Evolutionary conservation across 2,888 invertebrate species (phyloP), one percentile per base, ranked within the genome.

Genomic region (Diaphora mendica): DNA sequence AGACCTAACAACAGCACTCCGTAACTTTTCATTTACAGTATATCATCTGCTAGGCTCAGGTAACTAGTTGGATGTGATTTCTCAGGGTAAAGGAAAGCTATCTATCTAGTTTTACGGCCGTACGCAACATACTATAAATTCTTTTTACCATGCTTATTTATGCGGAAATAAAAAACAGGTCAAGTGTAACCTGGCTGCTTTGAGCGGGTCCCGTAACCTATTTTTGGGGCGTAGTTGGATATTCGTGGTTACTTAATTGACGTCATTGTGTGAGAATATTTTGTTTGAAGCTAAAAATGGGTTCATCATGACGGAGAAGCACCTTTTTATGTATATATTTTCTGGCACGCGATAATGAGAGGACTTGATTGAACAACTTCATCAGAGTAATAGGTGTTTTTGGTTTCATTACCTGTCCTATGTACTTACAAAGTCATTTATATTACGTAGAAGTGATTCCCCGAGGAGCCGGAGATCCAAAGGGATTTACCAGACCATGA

Each of bases 71-170:
- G 30, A 39, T 74, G 73, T 72, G 70, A 72, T 66, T 70, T 72
- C 71, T 20, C n/a, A 73, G 35, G 23, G 13, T 23, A 74, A 74
- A 65, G 72, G 71, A 71, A 73, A 39, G 42, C 71, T 30, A 82
- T 81, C 68, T 71, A 55, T 83, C 77, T 85, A 80, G 78, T 82
- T 84, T 85, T 85, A 85, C 70, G 80, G 67, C 67, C 64, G 64
- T 66, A 67, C 71, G 76, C 70, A 77, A 81, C 75, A 74, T 68
- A 66, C 76, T 78, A 80, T 84, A 84, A 81, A 82, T 85, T 81
- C 26, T 79, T 64, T 80, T 85, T 77, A 79, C 82, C 73, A 80
- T 82, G 77, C 73, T 80, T 85, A 80, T 85, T 81, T 84, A 84
- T 78, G 72, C 69, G 78, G 70, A 83, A 78, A 78, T 79, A 81